Evolutionary conservation across 2,797 vertebrate genomes (phyloP).

Genomic region (Amniataba percoides): DNA sequence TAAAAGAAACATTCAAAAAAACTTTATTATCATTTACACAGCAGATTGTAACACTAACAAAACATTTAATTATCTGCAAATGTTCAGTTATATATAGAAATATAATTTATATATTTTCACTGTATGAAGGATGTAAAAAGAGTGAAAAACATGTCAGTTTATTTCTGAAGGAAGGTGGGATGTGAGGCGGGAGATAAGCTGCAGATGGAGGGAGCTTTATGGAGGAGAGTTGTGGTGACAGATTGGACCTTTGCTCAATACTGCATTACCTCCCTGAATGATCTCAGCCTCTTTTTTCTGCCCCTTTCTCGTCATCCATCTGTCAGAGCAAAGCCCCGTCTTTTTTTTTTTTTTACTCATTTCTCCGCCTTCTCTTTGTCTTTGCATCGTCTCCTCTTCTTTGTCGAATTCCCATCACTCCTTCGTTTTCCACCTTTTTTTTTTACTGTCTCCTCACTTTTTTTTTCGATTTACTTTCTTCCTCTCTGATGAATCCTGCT

Average conservation of each 20-base stretch:
- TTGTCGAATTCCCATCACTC: conserved; percentile 21
- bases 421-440: not conserved
- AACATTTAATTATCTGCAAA: not conserved
- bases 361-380: conserved; percentile 21
- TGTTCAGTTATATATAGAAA: not conserved
- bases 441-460: conserved; percentile 9
- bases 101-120: not conserved
- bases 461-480: conserved; percentile 26
- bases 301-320: conserved; percentile 19
- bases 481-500: not conserved
- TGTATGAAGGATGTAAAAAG: too few species aligned
- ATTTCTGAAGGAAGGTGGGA: not conserved
- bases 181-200: conserved; percentile 20
- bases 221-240: conserved; percentile 33
- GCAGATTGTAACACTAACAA: not conserved
- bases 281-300: conserved; percentile 28
- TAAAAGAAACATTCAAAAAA: not conserved
- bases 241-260: conserved; percentile 49
- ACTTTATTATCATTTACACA: not conserved
- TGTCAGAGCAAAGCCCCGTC: conserved; percentile 45
- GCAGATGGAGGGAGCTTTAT: conserved; percentile 37
- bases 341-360: not conserved
- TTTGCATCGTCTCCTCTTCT: conserved; percentile 32
- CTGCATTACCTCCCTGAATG: conserved; percentile 43
- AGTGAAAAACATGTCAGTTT: not conserved